A percentile compares a stretch with the other conserved stretches of the same genome.
These are phyloP conservation scores for Clitarchus hookeri DNA, from an alignment of 2,888 invertebrate species.

Conservation along the genomic window DNA sequence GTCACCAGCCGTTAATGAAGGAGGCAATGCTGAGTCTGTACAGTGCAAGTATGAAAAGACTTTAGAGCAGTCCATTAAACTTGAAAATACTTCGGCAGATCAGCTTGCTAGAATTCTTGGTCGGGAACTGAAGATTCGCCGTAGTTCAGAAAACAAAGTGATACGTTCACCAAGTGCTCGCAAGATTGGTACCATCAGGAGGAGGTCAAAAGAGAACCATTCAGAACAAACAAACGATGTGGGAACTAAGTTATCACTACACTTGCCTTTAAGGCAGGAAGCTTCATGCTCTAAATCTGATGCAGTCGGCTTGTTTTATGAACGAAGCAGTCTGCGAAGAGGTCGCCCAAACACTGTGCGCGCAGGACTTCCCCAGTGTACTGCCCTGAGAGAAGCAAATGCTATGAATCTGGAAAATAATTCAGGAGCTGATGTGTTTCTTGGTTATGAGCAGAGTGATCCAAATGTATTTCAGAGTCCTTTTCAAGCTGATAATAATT, in stretches of 20 bases:
- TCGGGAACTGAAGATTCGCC: slow-evolving; percentile 73
- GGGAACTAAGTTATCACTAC: slow-evolving; percentile 26
- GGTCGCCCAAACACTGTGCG: slow-evolving; percentile 58
- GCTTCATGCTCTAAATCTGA: neutral
- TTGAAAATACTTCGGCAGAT: slow-evolving; percentile 68
- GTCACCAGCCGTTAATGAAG: slow-evolving; percentile 40
- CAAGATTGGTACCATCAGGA: slow-evolving; percentile 75
- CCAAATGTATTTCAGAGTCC: neutral
- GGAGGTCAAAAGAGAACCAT: slow-evolving; percentile 68
- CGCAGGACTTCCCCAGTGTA: slow-evolving; percentile 53
- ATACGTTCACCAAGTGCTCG: slow-evolving; percentile 80
- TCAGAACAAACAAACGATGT: slow-evolving; percentile 17
- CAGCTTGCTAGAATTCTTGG: slow-evolving; percentile 72
- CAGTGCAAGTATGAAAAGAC: slow-evolving; percentile 76
- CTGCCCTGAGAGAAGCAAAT: slow-evolving; percentile 40
- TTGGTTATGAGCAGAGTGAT: neutral
- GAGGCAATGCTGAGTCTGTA: slow-evolving; percentile 60
- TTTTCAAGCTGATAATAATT: neutral
- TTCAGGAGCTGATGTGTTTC: neutral
- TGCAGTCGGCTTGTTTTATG: slow-evolving; percentile 53
- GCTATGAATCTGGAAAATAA: neutral
- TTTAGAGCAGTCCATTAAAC: slow-evolving; percentile 62
- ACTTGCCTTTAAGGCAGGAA: neutral
- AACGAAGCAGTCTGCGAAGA: slow-evolving; percentile 60
- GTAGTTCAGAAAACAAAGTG: slow-evolving; percentile 69